Percentiles rank a stretch among this genome's conserved stretches.
These are phyloP conservation scores for Brachylomia viminalis DNA, from an alignment of 2,888 invertebrate species.

Conservation along the genomic window DNA sequence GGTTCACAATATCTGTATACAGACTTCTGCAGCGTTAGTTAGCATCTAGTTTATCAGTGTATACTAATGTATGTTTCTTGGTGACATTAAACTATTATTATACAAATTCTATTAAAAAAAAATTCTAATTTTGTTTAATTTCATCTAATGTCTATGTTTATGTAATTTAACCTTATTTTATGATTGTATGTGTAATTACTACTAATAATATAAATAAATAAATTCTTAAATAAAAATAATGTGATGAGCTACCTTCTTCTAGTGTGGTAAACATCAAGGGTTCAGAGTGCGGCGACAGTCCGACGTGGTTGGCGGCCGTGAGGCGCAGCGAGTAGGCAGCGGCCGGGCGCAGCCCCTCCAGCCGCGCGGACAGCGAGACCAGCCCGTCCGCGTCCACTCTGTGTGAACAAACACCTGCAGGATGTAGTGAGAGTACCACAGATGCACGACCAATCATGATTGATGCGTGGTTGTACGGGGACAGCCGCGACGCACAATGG, in stretches of 20 bases:
- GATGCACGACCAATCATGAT: background rate
- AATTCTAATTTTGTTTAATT: no score
- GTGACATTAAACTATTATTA: no score
- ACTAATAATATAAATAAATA: background rate
- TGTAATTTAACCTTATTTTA: no score
- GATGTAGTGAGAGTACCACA: background rate
- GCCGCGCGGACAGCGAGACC: conserved; percentile 67
- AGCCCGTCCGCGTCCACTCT: conserved; percentile 71
- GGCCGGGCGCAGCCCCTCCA: conserved; percentile 92
- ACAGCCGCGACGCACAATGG: background rate
- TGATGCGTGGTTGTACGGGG: no score
- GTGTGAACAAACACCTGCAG: conserved; percentile 20
- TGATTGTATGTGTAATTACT: no score
- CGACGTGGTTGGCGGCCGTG: conserved; percentile 93
- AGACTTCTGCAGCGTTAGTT: no score
- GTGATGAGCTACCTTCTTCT: conserved; percentile 91
- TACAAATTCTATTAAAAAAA: no score
- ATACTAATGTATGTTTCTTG: no score
- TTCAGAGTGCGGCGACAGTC: conserved; percentile 93
- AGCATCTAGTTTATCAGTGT: no score
- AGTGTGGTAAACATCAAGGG: conserved; percentile 92
- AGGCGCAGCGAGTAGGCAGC: conserved; percentile 93
- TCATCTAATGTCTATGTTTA: no score
- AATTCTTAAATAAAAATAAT: background rate
- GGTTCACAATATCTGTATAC: no score